These are phyloP conservation scores for Anseranas semipalmata DNA, from an alignment of 2,113 vertebrate species.

Conservation along the genomic window DNA sequence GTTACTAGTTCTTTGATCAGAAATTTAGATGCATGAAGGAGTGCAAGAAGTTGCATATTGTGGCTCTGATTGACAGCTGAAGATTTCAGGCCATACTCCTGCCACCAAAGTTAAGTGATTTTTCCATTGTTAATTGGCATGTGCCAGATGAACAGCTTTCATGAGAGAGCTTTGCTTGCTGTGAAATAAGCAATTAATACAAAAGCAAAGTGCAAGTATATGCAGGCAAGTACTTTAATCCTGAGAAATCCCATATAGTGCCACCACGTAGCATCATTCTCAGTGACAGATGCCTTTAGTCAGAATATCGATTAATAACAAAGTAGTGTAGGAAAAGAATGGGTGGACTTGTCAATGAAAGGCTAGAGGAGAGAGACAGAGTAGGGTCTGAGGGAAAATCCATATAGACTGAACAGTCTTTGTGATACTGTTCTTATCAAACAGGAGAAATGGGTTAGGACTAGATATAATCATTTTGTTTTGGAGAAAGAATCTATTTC, in stretches of 20 bases:
- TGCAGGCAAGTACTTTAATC: slow-evolving; percentile 10
- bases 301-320: slow-evolving; percentile 29
- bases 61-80: background rate
- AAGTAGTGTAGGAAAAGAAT: background rate
- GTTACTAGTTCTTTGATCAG: background rate
- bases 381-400: background rate
- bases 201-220: background rate
- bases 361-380: background rate
- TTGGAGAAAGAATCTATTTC: background rate
- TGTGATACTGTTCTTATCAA: background rate
- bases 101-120: background rate
- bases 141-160: background rate
- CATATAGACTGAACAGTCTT: background rate
- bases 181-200: slow-evolving; percentile 48
- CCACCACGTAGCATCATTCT: background rate
- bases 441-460: background rate
- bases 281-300: background rate
- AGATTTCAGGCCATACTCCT: background rate
- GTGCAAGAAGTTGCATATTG: background rate
- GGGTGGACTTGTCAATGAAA: background rate
- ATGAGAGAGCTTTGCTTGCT: background rate
- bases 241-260: background rate
- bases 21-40: background rate
- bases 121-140: background rate
- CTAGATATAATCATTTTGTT: background rate